A percentile compares a stretch with the other conserved stretches of the same genome.
phyloP scores from a whole-genome alignment of 2,113 vertebrate species.

The Aphyosemion australe region DNA sequence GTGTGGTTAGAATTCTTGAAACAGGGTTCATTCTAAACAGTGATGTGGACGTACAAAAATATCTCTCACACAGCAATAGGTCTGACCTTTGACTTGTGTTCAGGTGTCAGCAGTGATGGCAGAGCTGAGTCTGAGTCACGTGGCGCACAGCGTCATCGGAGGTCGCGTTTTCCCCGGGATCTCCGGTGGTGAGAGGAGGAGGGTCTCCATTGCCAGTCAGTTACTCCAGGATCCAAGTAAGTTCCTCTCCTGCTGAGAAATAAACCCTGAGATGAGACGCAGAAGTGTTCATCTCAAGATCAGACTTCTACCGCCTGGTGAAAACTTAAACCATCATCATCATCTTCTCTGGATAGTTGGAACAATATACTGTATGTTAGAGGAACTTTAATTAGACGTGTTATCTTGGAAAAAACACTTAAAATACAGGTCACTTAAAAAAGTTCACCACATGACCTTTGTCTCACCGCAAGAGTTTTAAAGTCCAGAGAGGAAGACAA shows the following conservation, averaged over 20 bases:
- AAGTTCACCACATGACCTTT: slow-evolving; percentile 40
- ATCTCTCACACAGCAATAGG: too few relatives aligned
- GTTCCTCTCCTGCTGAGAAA: slow-evolving; percentile 51
- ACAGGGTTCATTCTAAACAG: background rate
- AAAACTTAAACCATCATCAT: too few relatives aligned
- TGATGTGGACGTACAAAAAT: too few relatives aligned
- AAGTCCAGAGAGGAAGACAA: slow-evolving; percentile 48
- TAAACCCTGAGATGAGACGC: too few relatives aligned
- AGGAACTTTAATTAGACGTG: background rate
- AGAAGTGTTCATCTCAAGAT: too few relatives aligned
- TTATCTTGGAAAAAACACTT: too few relatives aligned
- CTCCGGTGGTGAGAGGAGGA: slow-evolving; percentile 89
- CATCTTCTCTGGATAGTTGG: too few relatives aligned
- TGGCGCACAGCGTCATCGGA: slow-evolving; percentile 89
- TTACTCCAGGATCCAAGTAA: slow-evolving; percentile 95
- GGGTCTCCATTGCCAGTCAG: slow-evolving; percentile 92
- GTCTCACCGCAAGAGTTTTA: slow-evolving; percentile 15
- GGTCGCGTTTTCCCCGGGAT: slow-evolving; percentile 84
- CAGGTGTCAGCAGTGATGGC: slow-evolving; percentile 89
- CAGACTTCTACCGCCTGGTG: too few relatives aligned
- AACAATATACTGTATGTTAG: too few relatives aligned
- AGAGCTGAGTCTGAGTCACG: slow-evolving; percentile 88
- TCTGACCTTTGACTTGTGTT: slow-evolving; percentile 32
- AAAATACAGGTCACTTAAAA: background rate
- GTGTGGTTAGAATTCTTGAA: background rate